A percentile compares a stretch with the other conserved stretches of the same genome.
phyloP scores from a whole-genome alignment of 2,888 invertebrate species.

The Operophtera brumata region DNA sequence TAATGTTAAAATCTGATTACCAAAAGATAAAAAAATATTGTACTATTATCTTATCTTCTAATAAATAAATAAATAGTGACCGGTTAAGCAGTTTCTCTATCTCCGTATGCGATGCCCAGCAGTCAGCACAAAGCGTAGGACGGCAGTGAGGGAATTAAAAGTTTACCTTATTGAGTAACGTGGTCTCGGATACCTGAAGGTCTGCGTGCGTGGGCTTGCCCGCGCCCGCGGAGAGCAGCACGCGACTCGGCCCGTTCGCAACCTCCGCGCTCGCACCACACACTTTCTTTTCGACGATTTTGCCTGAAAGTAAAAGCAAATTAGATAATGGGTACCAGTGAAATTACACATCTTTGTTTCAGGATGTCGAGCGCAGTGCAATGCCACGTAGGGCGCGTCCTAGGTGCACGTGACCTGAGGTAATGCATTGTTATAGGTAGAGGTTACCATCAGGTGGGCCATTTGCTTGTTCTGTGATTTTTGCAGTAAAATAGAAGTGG shows the following conservation, averaged over 20 bases:
- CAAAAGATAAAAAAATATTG: no score
- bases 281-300: constrained; percentile 84
- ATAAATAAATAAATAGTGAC: neutral
- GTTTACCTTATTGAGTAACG: constrained; percentile 79
- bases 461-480: no score
- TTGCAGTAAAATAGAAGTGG: no score
- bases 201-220: constrained; percentile 68
- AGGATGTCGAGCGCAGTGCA: no score
- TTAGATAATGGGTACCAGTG: no score
- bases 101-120: constrained; percentile 41
- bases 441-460: no score
- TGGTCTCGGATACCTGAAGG: constrained; percentile 79
- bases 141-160: constrained; percentile 60
- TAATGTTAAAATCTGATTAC: no score
- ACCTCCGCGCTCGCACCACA: constrained; percentile 75
- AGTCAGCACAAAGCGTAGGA: constrained; percentile 58
- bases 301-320: constrained; percentile 65
- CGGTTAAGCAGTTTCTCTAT: constrained; percentile 4
- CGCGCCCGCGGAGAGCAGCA: constrained; percentile 56
- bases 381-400: no score
- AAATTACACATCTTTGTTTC: no score
- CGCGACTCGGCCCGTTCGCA: constrained; percentile 70
- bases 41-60: no score
- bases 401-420: no score
- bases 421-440: no score